Percentiles rank a stretch among this genome's conserved stretches.
phyloP scores from a whole-genome alignment of 2,113 vertebrate genomes.

The Antigone vipio region DNA sequence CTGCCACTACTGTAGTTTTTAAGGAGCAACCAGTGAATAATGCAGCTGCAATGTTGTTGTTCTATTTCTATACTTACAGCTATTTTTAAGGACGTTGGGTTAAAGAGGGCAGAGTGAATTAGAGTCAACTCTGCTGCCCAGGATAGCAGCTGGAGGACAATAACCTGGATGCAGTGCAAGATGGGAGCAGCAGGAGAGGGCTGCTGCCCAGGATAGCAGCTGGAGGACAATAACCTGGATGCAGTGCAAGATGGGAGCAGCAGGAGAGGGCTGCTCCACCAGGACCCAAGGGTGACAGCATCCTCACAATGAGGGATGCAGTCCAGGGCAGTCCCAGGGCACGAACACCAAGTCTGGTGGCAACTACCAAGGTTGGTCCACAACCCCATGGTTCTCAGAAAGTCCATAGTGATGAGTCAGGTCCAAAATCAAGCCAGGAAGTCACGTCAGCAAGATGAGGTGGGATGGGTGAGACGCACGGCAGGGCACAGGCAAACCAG shows the following conservation, averaged over 20 bases:
- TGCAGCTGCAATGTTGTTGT: background rate
- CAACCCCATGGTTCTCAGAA: background rate
- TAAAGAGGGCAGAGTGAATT: background rate
- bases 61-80: background rate
- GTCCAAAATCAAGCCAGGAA: background rate
- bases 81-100: background rate
- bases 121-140: background rate
- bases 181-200: background rate
- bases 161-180: background rate
- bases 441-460: background rate
- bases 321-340: background rate
- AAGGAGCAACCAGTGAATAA: background rate
- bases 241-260: too few relatives aligned
- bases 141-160: background rate
- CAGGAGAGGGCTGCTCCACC: background rate
- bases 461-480: too few relatives aligned
- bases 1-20: background rate
- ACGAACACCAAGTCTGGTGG: background rate
- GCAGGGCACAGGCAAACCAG: background rate
- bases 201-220: background rate
- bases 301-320: background rate
- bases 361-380: background rate
- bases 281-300: background rate
- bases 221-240: background rate
- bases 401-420: background rate